phyloP scores from a whole-genome alignment of 1,140 invertebrate genomes.

The Eupristina koningsbergeri region DNA sequence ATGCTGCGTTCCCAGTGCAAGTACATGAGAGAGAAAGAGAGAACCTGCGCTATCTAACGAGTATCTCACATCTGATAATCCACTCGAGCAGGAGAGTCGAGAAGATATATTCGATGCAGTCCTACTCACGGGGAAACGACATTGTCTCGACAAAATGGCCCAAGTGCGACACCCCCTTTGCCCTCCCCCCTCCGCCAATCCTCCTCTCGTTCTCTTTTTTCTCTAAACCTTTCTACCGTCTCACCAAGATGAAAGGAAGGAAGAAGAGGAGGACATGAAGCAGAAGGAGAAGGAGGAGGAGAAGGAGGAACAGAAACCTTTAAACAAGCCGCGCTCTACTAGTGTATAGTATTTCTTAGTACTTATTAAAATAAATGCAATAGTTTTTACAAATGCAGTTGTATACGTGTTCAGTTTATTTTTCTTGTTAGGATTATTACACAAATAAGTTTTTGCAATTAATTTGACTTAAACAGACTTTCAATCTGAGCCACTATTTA shows the following conservation, averaged over 20 bases:
- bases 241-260: not conserved
- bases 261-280: not conserved
- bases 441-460: not conserved
- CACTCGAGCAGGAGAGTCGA: conserved; percentile 2
- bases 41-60: conserved; percentile 51
- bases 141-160: not conserved
- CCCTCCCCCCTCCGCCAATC: not conserved
- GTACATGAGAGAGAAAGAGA: not conserved
- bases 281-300: not conserved
- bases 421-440: conserved; percentile 12
- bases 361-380: conserved; percentile 48
- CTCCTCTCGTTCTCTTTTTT: not conserved
- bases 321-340: conserved; percentile 8
- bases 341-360: conserved; percentile 31
- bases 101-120: conserved; percentile 3
- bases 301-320: not conserved
- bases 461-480: not conserved
- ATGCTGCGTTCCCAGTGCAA: conserved; percentile 25
- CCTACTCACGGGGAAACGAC: not conserved
- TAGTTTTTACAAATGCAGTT: conserved; percentile 18
- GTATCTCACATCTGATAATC: conserved; percentile 58
- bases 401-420: conserved; percentile 2
- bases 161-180: not conserved
- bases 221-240: conserved; percentile 31
- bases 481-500: not conserved